These are phyloP conservation scores for Heteronetta atricapilla DNA, from an alignment of 2,113 vertebrate genomes.

Conservation along the genomic window DNA sequence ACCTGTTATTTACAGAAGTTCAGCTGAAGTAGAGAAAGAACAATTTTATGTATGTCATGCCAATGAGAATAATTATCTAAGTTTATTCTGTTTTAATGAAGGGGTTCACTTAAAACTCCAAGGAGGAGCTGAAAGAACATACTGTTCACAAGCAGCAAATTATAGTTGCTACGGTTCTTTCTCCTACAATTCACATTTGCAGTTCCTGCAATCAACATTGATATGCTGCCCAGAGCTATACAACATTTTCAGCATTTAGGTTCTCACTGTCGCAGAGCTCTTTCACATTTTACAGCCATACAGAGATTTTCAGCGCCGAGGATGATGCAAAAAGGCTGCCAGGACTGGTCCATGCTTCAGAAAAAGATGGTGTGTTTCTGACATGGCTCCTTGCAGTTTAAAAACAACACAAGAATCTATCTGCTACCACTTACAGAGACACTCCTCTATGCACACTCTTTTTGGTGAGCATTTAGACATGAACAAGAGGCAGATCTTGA, in stretches of 20 bases:
- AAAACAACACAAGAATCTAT: neutral
- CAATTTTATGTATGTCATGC: neutral
- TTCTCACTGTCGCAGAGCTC: neutral
- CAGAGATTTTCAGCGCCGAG: neutral
- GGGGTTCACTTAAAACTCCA: neutral
- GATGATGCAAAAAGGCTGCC: neutral
- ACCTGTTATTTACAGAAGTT: neutral
- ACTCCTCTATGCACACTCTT: accelerated
- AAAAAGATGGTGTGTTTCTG: neutral
- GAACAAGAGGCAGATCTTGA: neutral
- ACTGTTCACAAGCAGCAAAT: neutral
- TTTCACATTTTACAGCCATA: neutral
- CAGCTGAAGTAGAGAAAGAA: neutral
- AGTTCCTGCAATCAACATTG: neutral
- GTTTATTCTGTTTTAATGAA: neutral
- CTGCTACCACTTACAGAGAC: neutral
- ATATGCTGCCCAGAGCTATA: neutral
- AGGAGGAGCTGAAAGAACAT: neutral
- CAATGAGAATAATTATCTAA: neutral
- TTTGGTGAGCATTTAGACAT: neutral
- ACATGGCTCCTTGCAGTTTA: neutral
- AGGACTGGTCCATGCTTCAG: neutral
- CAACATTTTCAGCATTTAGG: neutral
- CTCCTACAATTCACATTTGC: neutral
- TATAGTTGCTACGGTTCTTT: neutral